These are phyloP conservation scores for Varanus komodoensis DNA, from an alignment of 2,113 vertebrate genomes.

Conservation along the genomic window DNA sequence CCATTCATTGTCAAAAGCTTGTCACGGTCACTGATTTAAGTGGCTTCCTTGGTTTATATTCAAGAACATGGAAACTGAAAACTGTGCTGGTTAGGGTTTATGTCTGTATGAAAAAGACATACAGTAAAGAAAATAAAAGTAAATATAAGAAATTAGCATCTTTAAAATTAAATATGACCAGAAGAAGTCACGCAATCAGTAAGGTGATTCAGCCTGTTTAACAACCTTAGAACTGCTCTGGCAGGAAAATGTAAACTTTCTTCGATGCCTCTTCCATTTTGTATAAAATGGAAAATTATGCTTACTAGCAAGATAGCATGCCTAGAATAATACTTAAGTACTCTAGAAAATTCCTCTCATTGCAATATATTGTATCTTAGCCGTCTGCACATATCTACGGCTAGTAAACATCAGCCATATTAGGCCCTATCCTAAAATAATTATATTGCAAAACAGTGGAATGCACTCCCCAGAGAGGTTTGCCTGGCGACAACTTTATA, in stretches of 20 bases:
- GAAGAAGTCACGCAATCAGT: constrained; percentile 53
- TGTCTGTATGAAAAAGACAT: constrained; percentile 13
- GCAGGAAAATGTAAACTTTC: not conserved
- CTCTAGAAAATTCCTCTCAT: not conserved
- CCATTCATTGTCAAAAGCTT: constrained; percentile 58
- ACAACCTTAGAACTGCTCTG: constrained; percentile 16
- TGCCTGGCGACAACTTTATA: too few species aligned
- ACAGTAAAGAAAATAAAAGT: constrained; percentile 30
- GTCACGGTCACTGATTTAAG: constrained; percentile 46
- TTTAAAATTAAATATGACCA: constrained; percentile 30
- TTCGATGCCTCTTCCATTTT: not conserved
- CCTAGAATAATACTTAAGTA: not conserved
- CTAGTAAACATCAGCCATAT: not conserved
- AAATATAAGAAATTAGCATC: not conserved
- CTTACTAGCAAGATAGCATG: rapidly evolving
- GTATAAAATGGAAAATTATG: not conserved
- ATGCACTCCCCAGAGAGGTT: too few species aligned
- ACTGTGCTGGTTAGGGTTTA: constrained; percentile 27
- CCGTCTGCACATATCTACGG: not conserved
- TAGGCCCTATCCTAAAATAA: not conserved
- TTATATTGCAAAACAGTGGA: not conserved
- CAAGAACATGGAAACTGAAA: constrained; percentile 50
- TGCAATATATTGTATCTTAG: not conserved
- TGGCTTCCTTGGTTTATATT: constrained; percentile 60
- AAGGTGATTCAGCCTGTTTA: constrained; percentile 27